Percentiles rank a stretch among this genome's conserved stretches.
Evolutionary conservation across 92 coral and sea anemone species (phyloP).

Genomic region (Phymanthus crucifer): DNA sequence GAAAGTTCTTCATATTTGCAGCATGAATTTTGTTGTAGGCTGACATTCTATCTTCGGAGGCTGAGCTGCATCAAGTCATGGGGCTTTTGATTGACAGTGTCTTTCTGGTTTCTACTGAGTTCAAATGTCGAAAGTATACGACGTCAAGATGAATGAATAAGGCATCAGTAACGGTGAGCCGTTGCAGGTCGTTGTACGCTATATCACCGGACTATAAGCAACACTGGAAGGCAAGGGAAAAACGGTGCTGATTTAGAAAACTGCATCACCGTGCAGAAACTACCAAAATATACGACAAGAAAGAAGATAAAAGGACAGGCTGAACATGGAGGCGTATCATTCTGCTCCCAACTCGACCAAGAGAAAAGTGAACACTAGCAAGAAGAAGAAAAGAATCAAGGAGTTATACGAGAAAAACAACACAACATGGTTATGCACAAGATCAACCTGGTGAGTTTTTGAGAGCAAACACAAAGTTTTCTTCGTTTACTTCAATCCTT

Average conservation of each 20-base stretch:
- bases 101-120: not conserved
- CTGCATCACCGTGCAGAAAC: not conserved
- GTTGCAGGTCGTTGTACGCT: not conserved
- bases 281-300: not conserved
- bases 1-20: no score
- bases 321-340: not conserved
- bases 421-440: not conserved
- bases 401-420: not conserved
- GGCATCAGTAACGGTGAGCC: not conserved
- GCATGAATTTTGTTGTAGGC: not conserved
- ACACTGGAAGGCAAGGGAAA: not conserved
- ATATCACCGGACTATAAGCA: not conserved
- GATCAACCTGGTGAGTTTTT: not conserved
- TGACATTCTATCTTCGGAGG: not conserved
- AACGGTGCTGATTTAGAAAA: not conserved
- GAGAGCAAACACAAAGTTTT: no score
- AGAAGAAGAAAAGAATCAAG: not conserved
- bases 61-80: not conserved
- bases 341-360: not conserved
- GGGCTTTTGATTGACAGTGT: not conserved
- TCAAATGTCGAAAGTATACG: not conserved
- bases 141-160: not conserved
- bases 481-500: no score
- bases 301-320: not conserved
- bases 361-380: not conserved